Evolutionary conservation across 2,113 vertebrate genomes (phyloP).

Genomic region (Salminus brasiliensis): DNA sequence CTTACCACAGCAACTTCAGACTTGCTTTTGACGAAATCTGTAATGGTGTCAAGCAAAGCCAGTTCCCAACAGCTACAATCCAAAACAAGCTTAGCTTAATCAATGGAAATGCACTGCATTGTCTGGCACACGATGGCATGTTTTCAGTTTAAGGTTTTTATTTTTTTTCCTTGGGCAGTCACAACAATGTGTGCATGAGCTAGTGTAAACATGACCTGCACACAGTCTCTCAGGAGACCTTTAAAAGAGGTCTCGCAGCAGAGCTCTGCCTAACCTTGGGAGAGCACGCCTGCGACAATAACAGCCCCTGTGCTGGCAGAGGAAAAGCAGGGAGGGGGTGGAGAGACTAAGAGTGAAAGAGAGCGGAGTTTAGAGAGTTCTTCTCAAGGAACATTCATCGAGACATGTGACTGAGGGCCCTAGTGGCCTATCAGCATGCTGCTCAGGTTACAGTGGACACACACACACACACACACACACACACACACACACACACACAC

Average conservation of each 20-base stretch:
- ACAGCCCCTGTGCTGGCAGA: not conserved
- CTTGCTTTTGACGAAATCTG: not conserved
- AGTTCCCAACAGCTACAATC: not conserved
- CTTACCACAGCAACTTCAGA: no score
- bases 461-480: no score
- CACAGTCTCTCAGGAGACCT: not conserved
- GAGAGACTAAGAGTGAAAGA: not conserved
- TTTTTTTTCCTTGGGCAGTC: not conserved
- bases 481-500: no score
- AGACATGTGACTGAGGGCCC: conserved; percentile 15
- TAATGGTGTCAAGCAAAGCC: not conserved
- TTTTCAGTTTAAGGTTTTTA: not conserved
- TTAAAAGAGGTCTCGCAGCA: not conserved
- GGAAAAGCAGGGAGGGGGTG: not conserved
- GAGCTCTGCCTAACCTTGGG: not conserved
- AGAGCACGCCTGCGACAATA: not conserved
- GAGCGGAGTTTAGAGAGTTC: not conserved
- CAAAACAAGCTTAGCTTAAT: not conserved
- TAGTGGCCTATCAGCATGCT: not conserved
- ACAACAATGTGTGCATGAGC: not conserved
- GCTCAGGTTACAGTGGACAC: not conserved
- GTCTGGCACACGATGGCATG: not conserved
- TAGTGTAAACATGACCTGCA: not conserved
- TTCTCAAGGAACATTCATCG: not conserved
- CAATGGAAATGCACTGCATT: conserved; percentile 6